Base-by-base conservation (phyloP, 2,113 vertebrate genomes). In the Irena cyanogastra region DNA sequence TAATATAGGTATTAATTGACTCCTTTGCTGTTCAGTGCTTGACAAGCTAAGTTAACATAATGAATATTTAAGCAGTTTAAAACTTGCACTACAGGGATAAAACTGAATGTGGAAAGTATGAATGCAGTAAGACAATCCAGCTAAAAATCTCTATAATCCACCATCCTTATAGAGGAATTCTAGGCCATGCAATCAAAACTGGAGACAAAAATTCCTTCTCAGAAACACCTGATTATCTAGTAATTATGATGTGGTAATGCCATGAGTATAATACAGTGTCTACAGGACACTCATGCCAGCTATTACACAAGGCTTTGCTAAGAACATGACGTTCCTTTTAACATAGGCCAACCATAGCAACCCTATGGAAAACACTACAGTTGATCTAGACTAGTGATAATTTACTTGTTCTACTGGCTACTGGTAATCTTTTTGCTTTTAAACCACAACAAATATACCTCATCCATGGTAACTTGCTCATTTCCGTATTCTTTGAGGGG, bases 271-370 rank as follows among this genome's bases (percentile, higher is more conserved):
- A 63, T 42, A 50, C 18, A 83, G 26, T 54, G 87, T 78, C 93
- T 96, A 76, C 57, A 79, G 69, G 47, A 91, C 49, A 28, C 19
- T 78, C 86, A 37, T 24, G 94, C 91, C 94, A 95, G 85, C 61
- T 72, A 60, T 96, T 96, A 94, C 83, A 88, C 83, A 96, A 96
- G 33, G 50, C 23, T 50, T 86, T 52, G 16, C 72, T 78, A 54
- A 83, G 94, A 93, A 96, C 95, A 91, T 18, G 81, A 85, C 63
- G 92, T 93, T 85, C 90, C 49, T 83, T 78, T 92, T 57, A 90
- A 53, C 87, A 68, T 1, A 64, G 76, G 76, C 89, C 87, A 93
- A 26, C 70, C 90, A 94, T 66, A 74, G 95, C 83, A 92, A 90
- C 82, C 65, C 77, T 72, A 83, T 89, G 91, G 63, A 85, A 95